Percentiles rank a stretch among this genome's conserved stretches.
phyloP scores from a whole-genome alignment of 2,113 vertebrate species.

The Tychaedon coryphoeus region DNA sequence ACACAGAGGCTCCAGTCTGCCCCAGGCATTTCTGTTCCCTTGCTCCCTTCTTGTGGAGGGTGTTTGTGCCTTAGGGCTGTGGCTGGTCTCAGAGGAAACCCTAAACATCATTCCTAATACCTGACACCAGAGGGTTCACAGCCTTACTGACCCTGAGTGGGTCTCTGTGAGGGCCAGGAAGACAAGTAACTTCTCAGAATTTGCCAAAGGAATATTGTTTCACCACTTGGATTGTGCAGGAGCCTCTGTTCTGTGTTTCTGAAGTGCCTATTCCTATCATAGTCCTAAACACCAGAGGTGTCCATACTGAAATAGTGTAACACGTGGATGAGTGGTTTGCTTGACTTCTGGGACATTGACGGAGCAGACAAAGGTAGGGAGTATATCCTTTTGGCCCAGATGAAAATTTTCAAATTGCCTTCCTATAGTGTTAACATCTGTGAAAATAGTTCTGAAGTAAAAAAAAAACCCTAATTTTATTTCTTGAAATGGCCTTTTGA shows the following conservation, averaged over 20 bases:
- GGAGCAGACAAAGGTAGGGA: rapidly evolving
- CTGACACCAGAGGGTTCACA: rapidly evolving
- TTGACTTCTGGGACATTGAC: background rate
- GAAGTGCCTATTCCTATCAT: background rate
- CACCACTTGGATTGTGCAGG: background rate
- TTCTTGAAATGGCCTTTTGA: background rate
- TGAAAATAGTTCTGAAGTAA: background rate
- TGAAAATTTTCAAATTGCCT: background rate
- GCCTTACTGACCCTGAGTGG: rapidly evolving
- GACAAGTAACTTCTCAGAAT: rapidly evolving
- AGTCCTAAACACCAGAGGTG: background rate
- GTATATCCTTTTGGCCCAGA: background rate
- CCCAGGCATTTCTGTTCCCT: background rate
- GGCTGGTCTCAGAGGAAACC: background rate
- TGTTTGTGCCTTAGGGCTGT: background rate
- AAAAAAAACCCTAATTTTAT: background rate
- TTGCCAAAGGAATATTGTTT: background rate
- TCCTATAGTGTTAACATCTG: background rate
- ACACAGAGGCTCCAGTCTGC: background rate
- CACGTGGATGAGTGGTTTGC: background rate
- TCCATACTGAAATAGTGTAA: rapidly evolving
- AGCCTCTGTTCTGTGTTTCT: background rate
- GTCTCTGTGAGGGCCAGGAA: rapidly evolving
- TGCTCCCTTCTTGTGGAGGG: rapidly evolving
- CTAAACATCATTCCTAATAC: rapidly evolving